These are phyloP conservation scores for Mechanitis messenoides DNA, from an alignment of 2,888 invertebrate species.

Conservation along the genomic window DNA sequence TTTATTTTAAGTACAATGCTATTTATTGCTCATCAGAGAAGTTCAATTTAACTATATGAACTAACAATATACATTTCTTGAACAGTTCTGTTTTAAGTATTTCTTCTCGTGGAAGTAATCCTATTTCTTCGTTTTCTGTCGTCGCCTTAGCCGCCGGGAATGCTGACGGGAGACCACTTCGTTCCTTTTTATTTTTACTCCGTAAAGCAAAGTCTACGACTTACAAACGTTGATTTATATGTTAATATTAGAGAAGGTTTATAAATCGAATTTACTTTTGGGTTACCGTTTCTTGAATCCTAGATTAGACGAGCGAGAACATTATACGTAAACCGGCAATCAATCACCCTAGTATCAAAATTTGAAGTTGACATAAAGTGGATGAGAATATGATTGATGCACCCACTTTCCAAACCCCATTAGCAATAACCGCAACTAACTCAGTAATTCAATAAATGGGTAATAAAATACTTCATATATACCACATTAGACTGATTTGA, in stretches of 20 bases:
- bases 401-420: slow-evolving; percentile 50
- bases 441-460: slow-evolving; percentile 21
- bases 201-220: slow-evolving; percentile 53
- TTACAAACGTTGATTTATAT: slow-evolving; percentile 58
- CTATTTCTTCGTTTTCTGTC: slow-evolving; percentile 62
- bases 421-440: slow-evolving; percentile 42
- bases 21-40: no score
- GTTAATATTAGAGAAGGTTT: slow-evolving; percentile 35
- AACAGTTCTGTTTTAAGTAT: slow-evolving; percentile 55
- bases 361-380: slow-evolving; percentile 72
- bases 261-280: slow-evolving; percentile 17
- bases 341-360: slow-evolving; percentile 70
- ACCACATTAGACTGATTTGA: neutral
- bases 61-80: slow-evolving; percentile 53
- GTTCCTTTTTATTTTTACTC: slow-evolving; percentile 52
- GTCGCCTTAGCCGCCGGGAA: slow-evolving; percentile 54
- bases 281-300: slow-evolving; percentile 23
- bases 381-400: slow-evolving; percentile 73
- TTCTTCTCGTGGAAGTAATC: slow-evolving; percentile 54
- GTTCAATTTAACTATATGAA: neutral
- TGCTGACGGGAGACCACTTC: slow-evolving; percentile 46
- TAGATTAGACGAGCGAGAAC: slow-evolving; percentile 28
- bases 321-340: slow-evolving; percentile 51
- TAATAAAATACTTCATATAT: slow-evolving; percentile 1
- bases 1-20: no score